Conservation (phyloP, 2,888 invertebrate genomes). For the Aporophyla lueneburgensis region DNA sequence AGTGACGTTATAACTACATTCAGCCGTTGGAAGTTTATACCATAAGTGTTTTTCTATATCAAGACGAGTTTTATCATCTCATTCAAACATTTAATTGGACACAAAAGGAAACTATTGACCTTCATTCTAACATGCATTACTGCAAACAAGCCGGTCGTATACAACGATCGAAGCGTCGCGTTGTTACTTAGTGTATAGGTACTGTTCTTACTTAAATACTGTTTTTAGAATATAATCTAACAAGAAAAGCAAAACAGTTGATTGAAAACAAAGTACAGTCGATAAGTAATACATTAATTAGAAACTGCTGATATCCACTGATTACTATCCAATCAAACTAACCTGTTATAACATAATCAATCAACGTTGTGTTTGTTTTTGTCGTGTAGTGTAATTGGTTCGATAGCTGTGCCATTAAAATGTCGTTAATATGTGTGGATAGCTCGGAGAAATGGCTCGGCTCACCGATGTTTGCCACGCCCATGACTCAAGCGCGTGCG, state of each 20-base stretch:
- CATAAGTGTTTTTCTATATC: constrained; percentile 1
- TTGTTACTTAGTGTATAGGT: no score
- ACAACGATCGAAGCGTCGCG: neutral
- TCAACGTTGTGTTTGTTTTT: constrained; percentile 65
- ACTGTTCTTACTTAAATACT: neutral
- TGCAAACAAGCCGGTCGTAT: neutral
- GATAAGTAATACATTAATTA: constrained; percentile 49
- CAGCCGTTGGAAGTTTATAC: constrained; percentile 33
- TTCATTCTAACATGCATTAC: neutral
- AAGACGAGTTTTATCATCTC: constrained; percentile 18
- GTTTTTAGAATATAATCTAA: neutral
- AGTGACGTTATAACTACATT: constrained; percentile 34
- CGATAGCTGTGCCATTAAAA: constrained; percentile 55
- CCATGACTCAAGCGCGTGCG: constrained; percentile 59
- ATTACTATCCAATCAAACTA: constrained; percentile 37
- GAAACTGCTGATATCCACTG: constrained; percentile 41
- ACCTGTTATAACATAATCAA: constrained; percentile 62
- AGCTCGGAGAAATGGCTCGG: constrained; percentile 59
- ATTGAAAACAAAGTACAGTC: constrained; percentile 19
- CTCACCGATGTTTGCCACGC: constrained; percentile 51
- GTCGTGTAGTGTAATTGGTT: constrained; percentile 55
- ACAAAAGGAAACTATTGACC: neutral
- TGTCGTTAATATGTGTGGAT: constrained; percentile 57
- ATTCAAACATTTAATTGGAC: neutral
- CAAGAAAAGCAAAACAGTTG: neutral